Conservation (phyloP, 2,113 vertebrate species). For the Platichthys stellatus region DNA sequence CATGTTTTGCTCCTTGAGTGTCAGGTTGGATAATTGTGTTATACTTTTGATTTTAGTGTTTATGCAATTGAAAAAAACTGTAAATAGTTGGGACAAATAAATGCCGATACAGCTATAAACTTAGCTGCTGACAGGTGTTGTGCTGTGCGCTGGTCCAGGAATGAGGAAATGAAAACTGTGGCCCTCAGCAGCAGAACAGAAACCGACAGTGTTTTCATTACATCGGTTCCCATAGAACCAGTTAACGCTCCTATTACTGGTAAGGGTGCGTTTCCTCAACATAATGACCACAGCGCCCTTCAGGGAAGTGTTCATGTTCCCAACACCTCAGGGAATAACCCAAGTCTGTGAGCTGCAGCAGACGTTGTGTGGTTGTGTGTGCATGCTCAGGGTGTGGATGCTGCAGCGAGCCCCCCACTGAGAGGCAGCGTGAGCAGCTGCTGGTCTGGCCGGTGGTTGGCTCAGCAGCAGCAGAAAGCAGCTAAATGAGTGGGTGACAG, state of each 20-base stretch:
- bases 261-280: neutral
- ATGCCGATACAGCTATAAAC: neutral
- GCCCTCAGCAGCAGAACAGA: conserved; percentile 8
- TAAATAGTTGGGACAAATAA: conserved; percentile 4
- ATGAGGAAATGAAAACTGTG: conserved; percentile 54
- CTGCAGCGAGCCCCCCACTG: neutral
- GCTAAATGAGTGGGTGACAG: conserved; percentile 10
- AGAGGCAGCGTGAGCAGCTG: conserved; percentile 26
- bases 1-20: too few species aligned
- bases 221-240: conserved; percentile 6
- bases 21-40: too few species aligned
- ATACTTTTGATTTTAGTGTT: too few species aligned
- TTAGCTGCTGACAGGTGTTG: neutral
- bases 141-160: neutral
- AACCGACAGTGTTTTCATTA: conserved; percentile 41
- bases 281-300: neutral
- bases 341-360: too few species aligned
- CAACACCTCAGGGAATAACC: too few species aligned
- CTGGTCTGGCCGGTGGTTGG: conserved; percentile 11
- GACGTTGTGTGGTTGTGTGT: neutral
- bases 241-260: conserved; percentile 26
- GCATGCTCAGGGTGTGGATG: too few species aligned
- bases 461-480: conserved; percentile 18
- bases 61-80: too few species aligned
- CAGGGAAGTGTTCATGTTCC: neutral